Base-by-base conservation (phyloP, 2,113 vertebrate genomes). In the Archilochus colubris region DNA sequence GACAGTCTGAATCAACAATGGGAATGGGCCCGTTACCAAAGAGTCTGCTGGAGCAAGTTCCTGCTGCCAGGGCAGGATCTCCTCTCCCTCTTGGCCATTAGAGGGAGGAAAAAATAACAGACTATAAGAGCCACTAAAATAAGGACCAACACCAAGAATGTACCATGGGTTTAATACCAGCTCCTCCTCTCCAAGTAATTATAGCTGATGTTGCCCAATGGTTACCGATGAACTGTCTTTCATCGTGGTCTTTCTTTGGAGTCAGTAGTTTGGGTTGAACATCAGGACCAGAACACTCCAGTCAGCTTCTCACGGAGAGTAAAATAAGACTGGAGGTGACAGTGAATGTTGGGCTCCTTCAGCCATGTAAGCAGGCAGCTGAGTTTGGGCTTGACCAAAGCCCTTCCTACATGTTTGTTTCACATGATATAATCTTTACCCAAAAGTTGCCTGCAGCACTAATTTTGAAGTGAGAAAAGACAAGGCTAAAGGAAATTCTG, bases 1-100 rank as follows among this genome's bases (percentile, higher is more conserved):
- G 96, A 97, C 95, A 97, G 96, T 93, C 97, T 97, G 95, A 93
- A 96, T 97, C 97, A 97, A 97, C 97, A 97, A 95, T 96, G 95
- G 95, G 91, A 96, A 96, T 12, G 95, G 95, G 97, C 81, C 57
- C 1, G 86, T 86, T 95, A 96, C 96, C 96, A 96, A 97, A 96
- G 95, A 94, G 95, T 93, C 95, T 96, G 96, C 88, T 96, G 90
- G 95, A 97, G 92, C 77, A 93, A 93, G 94, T 88, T 95, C 88
- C 90, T 0, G 19, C 94, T 96, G 95, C 88, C 95, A 94, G 93
- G 80, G 91, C 94, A 93, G 96, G 94, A 96, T 96, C 94, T 96
- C 93, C 93, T 92, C 91, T 95, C 95, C 95, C 93, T 93, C 95
- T 92, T 96, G 88, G 89, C 91, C 95, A 94, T 96, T 96, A 94